Percentiles rank a stretch among this genome's conserved stretches.
Evolutionary conservation across 1,140 invertebrate species (phyloP).

Genomic region (Contarinia nasturtii): DNA sequence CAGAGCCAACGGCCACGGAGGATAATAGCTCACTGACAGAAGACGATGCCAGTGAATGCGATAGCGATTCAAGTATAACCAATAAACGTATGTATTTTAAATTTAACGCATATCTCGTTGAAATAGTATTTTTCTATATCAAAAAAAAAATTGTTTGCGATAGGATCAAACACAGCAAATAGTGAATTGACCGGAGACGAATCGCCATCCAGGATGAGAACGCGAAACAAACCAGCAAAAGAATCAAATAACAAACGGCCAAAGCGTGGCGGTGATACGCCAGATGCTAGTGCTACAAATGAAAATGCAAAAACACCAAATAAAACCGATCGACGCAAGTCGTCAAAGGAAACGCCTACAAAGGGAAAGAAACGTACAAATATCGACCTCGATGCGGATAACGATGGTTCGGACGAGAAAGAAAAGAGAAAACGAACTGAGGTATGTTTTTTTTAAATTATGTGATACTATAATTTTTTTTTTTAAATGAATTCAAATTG

Average conservation of each 20-base stretch:
- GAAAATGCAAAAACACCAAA: constrained; percentile 34
- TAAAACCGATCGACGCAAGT: constrained; percentile 41
- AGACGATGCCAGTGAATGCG: constrained; percentile 81
- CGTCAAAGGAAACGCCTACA: constrained; percentile 40
- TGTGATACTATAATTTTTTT: neutral
- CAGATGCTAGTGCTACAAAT: constrained; percentile 27
- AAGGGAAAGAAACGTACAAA: constrained; percentile 50
- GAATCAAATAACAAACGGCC: constrained; percentile 40
- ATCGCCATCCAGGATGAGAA: constrained; percentile 71
- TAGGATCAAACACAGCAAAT: neutral
- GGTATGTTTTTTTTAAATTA: constrained; percentile 8
- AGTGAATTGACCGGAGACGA: constrained; percentile 29
- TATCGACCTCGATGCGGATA: constrained; percentile 7
- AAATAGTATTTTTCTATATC: too few relatives aligned
- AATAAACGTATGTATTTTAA: constrained; percentile 24
- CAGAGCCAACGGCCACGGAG: constrained; percentile 34
- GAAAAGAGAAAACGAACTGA: constrained; percentile 49
- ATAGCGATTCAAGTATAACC: constrained; percentile 69
- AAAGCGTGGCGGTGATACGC: constrained; percentile 53
- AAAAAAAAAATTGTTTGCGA: too few relatives aligned
- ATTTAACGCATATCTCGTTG: too few relatives aligned
- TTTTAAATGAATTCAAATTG: too few relatives aligned
- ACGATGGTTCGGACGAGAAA: constrained; percentile 31
- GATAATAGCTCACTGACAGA: constrained; percentile 84
- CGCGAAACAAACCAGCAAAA: constrained; percentile 61